These are phyloP conservation scores for Nyctibius grandis DNA, from an alignment of 2,797 vertebrate species.

Conservation along the genomic window DNA sequence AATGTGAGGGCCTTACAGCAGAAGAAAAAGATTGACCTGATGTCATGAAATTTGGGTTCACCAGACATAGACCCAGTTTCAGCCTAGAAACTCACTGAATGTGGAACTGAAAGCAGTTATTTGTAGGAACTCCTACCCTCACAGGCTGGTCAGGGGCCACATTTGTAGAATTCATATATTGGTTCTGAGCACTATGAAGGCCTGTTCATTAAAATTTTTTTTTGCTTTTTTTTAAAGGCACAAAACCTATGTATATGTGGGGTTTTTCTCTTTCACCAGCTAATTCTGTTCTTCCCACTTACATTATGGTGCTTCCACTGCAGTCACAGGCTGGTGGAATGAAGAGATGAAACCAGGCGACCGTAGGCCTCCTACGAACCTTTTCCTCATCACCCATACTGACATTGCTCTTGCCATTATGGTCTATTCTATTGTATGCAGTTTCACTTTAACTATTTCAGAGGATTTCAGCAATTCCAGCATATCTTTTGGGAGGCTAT, in stretches of 20 bases:
- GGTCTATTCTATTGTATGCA: neutral
- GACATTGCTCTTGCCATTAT: neutral
- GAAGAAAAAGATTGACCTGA: neutral
- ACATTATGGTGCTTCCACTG: neutral
- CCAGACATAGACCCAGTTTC: neutral
- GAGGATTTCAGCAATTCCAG: neutral
- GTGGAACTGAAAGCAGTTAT: neutral
- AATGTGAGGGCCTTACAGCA: neutral
- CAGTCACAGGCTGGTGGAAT: neutral
- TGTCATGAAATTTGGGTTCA: neutral
- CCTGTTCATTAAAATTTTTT: neutral
- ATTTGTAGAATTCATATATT: neutral
- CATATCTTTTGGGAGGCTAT: neutral
- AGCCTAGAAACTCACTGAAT: neutral
- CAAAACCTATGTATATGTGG: neutral
- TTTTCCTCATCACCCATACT: neutral
- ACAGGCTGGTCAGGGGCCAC: neutral
- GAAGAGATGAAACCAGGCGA: neutral
- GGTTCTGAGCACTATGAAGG: neutral
- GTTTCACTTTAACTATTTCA: neutral
- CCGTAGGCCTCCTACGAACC: rapidly evolving
- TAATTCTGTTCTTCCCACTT: neutral
- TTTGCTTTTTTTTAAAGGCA: neutral
- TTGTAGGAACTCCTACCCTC: neutral
- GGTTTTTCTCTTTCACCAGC: neutral